These are phyloP conservation scores for Ondatra zibethicus DNA, from an alignment of 2,113 vertebrate genomes.

Conservation along the genomic window DNA sequence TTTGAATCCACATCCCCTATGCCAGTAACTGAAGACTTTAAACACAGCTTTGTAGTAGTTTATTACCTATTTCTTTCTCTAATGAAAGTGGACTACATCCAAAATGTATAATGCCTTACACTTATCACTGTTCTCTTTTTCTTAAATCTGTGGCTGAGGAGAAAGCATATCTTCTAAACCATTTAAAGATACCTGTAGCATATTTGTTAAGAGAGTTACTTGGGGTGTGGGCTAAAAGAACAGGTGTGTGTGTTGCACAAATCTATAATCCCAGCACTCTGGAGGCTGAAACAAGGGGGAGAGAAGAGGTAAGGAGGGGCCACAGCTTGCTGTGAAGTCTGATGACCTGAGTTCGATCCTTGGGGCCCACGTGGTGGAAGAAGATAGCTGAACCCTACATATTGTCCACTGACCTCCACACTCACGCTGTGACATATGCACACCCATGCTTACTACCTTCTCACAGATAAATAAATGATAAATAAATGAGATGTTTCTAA, in stretches of 20 bases:
- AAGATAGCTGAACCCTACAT: neutral
- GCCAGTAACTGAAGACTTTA: neutral
- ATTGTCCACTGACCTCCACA: neutral
- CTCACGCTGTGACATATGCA: neutral
- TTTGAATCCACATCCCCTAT: neutral
- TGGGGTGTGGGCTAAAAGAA: neutral
- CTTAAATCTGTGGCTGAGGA: neutral
- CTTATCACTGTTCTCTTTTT: neutral
- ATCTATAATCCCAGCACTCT: neutral
- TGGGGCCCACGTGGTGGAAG: neutral
- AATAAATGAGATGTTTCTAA: neutral
- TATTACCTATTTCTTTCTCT: neutral
- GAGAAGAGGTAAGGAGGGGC: neutral
- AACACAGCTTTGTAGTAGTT: neutral
- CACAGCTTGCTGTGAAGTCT: neutral
- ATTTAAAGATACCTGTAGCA: neutral
- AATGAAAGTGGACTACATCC: neutral
- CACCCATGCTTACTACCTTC: no score
- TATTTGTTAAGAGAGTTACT: neutral
- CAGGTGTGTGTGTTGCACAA: neutral
- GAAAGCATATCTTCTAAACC: neutral
- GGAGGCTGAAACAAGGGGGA: neutral
- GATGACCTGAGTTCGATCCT: neutral
- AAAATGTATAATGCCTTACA: neutral
- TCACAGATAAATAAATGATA: neutral